Percentiles rank a stretch among this genome's conserved stretches.
Conservation (phyloP, 2,113 vertebrate species). For the Oreochromis aureus region DNA sequence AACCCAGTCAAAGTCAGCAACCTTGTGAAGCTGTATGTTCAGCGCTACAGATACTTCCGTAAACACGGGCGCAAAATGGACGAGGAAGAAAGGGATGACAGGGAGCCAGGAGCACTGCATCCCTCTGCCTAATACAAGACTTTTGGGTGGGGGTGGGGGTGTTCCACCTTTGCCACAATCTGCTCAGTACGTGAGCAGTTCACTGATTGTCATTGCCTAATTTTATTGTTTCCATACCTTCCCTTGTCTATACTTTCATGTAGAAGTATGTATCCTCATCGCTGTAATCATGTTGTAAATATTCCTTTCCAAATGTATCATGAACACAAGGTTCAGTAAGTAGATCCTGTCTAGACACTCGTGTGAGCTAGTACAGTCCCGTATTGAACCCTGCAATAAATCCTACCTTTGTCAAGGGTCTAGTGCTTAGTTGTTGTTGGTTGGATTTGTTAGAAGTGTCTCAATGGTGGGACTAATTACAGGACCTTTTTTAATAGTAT, state of each 20-base stretch:
- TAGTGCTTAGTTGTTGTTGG: neutral
- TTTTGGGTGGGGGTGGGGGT: neutral
- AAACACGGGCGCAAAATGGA: slow-evolving; percentile 88
- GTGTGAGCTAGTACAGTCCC: neutral
- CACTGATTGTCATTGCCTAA: neutral
- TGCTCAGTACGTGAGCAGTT: neutral
- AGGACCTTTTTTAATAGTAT: neutral
- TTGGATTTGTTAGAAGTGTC: neutral
- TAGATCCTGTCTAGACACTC: neutral
- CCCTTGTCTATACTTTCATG: neutral
- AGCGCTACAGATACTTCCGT: slow-evolving; percentile 91
- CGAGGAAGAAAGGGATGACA: slow-evolving; percentile 75
- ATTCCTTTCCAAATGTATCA: slow-evolving; percentile 33
- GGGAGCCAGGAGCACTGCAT: slow-evolving; percentile 57
- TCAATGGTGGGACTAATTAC: neutral
- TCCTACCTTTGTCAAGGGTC: neutral
- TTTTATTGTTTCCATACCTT: slow-evolving; percentile 2
- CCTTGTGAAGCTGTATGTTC: slow-evolving; percentile 88
- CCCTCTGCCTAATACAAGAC: slow-evolving; percentile 50
- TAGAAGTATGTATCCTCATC: neutral
- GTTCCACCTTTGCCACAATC: neutral
- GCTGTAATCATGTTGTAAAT: slow-evolving; percentile 58
- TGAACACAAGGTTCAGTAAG: neutral
- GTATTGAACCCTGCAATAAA: slow-evolving; percentile 19
- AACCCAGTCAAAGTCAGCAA: slow-evolving; percentile 92